Percentiles rank a stretch among this genome's conserved stretches.
phyloP scores from a whole-genome alignment of 1,140 invertebrate genomes.

The Drosophila virilis region DNA sequence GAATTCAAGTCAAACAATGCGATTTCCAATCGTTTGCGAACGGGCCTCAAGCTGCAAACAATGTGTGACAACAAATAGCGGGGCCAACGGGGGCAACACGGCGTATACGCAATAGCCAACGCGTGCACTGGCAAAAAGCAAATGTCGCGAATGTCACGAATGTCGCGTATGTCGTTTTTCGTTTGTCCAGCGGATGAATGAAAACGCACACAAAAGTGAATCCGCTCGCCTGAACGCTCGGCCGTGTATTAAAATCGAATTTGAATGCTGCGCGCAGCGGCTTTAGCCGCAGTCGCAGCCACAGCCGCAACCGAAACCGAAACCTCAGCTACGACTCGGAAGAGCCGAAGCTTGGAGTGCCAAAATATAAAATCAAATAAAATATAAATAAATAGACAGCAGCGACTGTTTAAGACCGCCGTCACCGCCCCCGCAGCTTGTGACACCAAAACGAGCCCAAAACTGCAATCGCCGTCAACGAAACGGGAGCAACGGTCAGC shows the following conservation, averaged over 20 bases:
- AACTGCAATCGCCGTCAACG: constrained; percentile 57
- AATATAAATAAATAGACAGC: constrained; percentile 27
- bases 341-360: constrained; percentile 69
- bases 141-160: constrained; percentile 28
- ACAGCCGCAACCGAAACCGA: constrained; percentile 52
- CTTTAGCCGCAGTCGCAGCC: constrained; percentile 15
- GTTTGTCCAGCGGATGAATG: constrained; percentile 8
- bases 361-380: constrained; percentile 50
- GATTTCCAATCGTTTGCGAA: constrained; percentile 24
- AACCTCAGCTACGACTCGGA: constrained; percentile 56
- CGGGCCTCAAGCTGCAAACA: constrained; percentile 13
- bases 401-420: neutral
- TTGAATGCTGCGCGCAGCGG: constrained; percentile 64
- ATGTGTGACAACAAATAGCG: constrained; percentile 1
- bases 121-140: constrained; percentile 34
- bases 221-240: constrained; percentile 59
- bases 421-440: constrained; percentile 42
- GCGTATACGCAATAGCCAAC: constrained; percentile 57
- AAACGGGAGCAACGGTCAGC: constrained; percentile 62
- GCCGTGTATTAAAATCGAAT: constrained; percentile 58
- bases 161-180: neutral
- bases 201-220: constrained; percentile 54
- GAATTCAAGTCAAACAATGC: constrained; percentile 16
- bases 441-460: constrained; percentile 72
- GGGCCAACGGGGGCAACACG: constrained; percentile 14